These are phyloP conservation scores for Antheraea yamamai DNA, from an alignment of 2,888 invertebrate species.

Conservation along the genomic window DNA sequence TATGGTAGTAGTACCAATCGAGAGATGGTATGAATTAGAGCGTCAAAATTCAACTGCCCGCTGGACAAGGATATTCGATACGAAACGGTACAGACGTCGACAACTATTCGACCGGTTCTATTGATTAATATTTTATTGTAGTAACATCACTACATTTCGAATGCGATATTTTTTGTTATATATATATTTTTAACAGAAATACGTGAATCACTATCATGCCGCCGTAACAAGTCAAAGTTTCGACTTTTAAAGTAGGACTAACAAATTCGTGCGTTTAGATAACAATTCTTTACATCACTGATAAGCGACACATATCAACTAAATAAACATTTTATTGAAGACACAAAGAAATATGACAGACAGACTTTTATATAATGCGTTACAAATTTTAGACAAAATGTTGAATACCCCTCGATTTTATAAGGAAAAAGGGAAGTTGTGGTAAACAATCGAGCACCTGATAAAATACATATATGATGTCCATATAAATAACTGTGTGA, in stretches of 20 bases:
- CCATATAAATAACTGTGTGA: background rate
- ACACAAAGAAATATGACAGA: conserved; percentile 5
- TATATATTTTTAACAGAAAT: conserved; percentile 25
- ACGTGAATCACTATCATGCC: conserved; percentile 21
- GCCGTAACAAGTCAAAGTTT: conserved; percentile 14
- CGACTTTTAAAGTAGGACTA: conserved; percentile 33
- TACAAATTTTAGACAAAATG: conserved; percentile 23
- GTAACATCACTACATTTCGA: conserved; percentile 9
- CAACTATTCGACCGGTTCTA: conserved; percentile 66
- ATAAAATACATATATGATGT: conserved; percentile 30
- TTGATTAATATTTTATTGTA: conserved; percentile 37
- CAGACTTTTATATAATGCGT: background rate
- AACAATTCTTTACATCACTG: conserved; percentile 42
- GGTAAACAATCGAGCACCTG: conserved; percentile 29
- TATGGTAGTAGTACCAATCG: conserved; percentile 38
- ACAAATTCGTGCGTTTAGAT: conserved; percentile 43
- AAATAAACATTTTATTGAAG: conserved; percentile 6
- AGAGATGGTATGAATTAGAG: conserved; percentile 76
- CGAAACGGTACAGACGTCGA: conserved; percentile 68
- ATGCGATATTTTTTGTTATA: background rate
- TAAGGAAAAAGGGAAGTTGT: conserved; percentile 46
- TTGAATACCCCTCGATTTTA: conserved; percentile 36
- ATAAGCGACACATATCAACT: conserved; percentile 39
- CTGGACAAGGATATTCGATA: conserved; percentile 77
- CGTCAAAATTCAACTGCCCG: conserved; percentile 75